Percentiles rank a stretch among this genome's conserved stretches.
phyloP scores from a whole-genome alignment of 2,113 vertebrate species.

The Ctenomys sociabilis region DNA sequence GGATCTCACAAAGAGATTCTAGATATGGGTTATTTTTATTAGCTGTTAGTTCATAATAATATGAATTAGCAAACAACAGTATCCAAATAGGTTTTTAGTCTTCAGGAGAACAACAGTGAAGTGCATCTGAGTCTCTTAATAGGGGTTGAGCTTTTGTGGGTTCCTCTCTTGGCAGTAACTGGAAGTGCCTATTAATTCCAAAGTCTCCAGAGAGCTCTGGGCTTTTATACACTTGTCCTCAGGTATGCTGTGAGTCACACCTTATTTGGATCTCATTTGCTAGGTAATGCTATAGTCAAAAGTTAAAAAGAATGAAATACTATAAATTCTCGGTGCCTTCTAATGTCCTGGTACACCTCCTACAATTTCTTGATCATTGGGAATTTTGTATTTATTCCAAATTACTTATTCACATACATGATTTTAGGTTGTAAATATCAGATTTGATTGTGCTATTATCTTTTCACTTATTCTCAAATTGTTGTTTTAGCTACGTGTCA shows the following conservation, averaged over 20 bases:
- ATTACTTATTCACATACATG: constrained; percentile 28
- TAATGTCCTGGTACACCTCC: neutral
- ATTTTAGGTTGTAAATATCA: constrained; percentile 50
- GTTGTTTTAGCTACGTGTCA: neutral
- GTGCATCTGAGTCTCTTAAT: neutral
- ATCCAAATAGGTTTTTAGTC: neutral
- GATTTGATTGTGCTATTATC: constrained; percentile 10
- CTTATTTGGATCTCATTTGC: constrained; percentile 37
- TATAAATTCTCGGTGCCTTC: constrained; percentile 35
- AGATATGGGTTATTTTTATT: neutral
- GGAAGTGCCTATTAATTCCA: neutral
- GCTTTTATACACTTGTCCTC: neutral
- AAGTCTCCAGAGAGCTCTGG: neutral
- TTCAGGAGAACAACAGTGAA: neutral
- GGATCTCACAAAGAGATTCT: neutral
- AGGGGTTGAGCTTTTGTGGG: constrained; percentile 6
- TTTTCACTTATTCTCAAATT: neutral
- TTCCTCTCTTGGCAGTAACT: neutral
- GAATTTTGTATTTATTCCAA: constrained; percentile 46
- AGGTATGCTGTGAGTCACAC: constrained; percentile 18
- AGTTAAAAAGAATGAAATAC: constrained; percentile 46
- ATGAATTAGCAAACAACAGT: neutral
- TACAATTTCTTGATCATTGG: neutral
- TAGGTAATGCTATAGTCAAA: constrained; percentile 54
- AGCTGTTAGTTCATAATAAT: constrained; percentile 10